Base-by-base conservation (phyloP, 2,888 invertebrate genomes). In the Euphydryas editha region DNA sequence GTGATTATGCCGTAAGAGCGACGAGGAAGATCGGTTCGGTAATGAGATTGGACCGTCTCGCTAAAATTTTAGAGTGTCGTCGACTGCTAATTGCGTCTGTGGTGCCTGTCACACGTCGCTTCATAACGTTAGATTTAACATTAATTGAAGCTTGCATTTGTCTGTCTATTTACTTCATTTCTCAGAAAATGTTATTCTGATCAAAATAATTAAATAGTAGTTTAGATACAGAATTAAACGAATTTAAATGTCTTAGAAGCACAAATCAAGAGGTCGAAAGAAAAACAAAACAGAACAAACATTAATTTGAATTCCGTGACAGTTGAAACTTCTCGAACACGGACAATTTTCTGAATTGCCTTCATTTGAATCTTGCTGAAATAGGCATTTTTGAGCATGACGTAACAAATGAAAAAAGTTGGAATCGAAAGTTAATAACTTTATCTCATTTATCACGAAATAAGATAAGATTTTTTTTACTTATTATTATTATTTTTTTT, bases 361-460 rank as follows among this genome's bases (percentile, higher is more conserved):
- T 88, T 88, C 86, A 86, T 90, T 90, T 87, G 84, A 82, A 79
- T 82, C 84, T 81, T 81, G 84, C 85, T 83, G 84, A 81, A 88
- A 84, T 84, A 84, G 85, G 83, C 84, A 87, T 88, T 90, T 81
- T 90, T 85, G 84, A 91, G 86, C 82, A 88, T 87, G 86, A 88
- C 84, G 86, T 90, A 85, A 91, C 91, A 90, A 92, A 90, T 91
- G 90, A 90, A 92, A 91, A 90, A 92, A 92, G 91, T 92, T 91
- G 82, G 83, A 87, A 88, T 90, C 87, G 86, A 87, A 87, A 89
- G 87, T 90, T 89, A 88, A 84, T 87, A 88, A 90, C 86, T 88
- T 90, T 80, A 86, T 86, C 95, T 96, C 86, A 89, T 90, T 91
- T 85, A 87, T 89, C 87, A 88, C 74, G 76, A 82, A 83, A 85